Base-by-base conservation (phyloP, 2,888 invertebrate genomes). In the Lydus trimaculatus region DNA sequence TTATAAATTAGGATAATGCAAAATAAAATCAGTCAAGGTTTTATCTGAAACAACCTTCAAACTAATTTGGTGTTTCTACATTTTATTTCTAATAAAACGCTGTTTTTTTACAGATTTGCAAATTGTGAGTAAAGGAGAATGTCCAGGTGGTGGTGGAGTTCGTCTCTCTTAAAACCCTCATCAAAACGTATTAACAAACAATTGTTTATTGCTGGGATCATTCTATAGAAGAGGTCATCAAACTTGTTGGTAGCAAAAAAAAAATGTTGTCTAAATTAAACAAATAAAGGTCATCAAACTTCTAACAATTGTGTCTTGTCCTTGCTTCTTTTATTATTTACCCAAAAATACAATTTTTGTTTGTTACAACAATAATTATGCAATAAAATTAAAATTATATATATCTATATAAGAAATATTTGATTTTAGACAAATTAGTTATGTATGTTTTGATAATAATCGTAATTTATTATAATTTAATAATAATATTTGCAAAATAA, bases 101-200 rank as follows among this genome's bases (percentile, higher is more conserved):
- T 72, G 78, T 85, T 74, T 79, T 68, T 73, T 87, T 89, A 33
- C 86, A 91, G 91, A 87, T 77, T 83, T 90, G 72, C 85, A 85
- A 31, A 84, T 88, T 76, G 85, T 90, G 76, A 89, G 88, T 83
- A 88, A 89, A 77, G 91, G 91, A 64, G 89, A 90, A 81, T 91
- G 91, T 76, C 86, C 89, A 33, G 90, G 89, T 67, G 88, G 90
- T 36, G 88, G 88, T 13, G 90, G 90, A 65, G 88, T 90, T 58
- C 88, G 90, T 79, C 85, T 91, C 31, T 89, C 88, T 73, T 90
- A 88, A 88, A 31, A n/a, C n/a, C n/a, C 25, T 6, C 31, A 62
- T 48, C 58, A 62, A 58, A 28, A 23, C 20, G 23, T 61, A 56
- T 61, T 58, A 58, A 31, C 43, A 2, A 52, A 52, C 2, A 31